phyloP scores from a whole-genome alignment of 2,797 vertebrate genomes.

The Euthynnus affinis region DNA sequence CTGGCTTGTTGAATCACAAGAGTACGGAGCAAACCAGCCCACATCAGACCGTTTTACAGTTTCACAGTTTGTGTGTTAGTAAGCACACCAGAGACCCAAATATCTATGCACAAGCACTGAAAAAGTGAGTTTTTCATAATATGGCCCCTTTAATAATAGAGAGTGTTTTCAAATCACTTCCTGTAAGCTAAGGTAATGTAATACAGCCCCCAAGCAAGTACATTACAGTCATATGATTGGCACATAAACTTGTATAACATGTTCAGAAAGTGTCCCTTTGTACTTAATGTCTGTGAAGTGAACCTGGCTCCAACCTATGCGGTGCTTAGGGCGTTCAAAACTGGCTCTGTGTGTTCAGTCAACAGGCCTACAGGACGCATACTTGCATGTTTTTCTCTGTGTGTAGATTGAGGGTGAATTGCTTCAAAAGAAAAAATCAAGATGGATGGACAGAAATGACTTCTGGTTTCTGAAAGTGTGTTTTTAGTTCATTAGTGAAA shows the following conservation, averaged over 20 bases:
- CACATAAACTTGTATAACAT: slow-evolving; percentile 56
- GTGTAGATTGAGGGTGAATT: not conserved
- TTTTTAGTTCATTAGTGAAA: not conserved
- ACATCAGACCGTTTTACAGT: no score
- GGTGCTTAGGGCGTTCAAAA: slow-evolving; percentile 72
- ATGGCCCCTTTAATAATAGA: not conserved
- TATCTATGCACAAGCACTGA: no score
- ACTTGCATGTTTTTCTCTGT: slow-evolving; percentile 41
- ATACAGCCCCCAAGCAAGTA: slow-evolving; percentile 50
- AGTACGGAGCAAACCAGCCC: no score
- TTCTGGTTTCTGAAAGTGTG: not conserved
- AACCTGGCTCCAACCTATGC: slow-evolving; percentile 40
- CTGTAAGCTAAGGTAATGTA: slow-evolving; percentile 41
- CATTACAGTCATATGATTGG: slow-evolving; percentile 44
- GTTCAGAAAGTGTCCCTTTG: slow-evolving; percentile 57
- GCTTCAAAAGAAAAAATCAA: not conserved
- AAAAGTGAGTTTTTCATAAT: no score
- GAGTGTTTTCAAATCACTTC: slow-evolving; percentile 25
- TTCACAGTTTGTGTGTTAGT: no score
- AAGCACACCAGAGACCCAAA: no score
- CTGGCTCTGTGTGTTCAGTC: slow-evolving; percentile 66
- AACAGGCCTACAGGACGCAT: slow-evolving; percentile 45
- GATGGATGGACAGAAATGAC: not conserved
- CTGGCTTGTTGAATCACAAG: no score
- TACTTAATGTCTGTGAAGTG: slow-evolving; percentile 25